phyloP scores from a whole-genome alignment of 2,797 vertebrate genomes.

The Acanthopagrus latus region DNA sequence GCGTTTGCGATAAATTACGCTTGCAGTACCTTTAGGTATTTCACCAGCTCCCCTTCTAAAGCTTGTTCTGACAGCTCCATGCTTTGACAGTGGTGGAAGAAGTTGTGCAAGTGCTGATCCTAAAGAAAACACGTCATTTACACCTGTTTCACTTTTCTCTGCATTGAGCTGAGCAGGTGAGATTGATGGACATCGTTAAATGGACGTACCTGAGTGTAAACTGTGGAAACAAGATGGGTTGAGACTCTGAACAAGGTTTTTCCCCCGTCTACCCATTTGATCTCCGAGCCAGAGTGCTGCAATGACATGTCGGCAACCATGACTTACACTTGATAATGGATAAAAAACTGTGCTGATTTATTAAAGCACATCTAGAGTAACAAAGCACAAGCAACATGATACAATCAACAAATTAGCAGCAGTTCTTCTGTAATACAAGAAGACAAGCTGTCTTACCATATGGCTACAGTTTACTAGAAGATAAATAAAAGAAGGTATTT shows the following conservation, averaged over 20 bases:
- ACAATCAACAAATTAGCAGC: background rate
- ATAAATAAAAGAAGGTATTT: background rate
- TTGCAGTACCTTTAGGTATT: constrained; percentile 95
- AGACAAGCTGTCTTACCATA: constrained; percentile 3
- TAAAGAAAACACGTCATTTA: constrained; percentile 59
- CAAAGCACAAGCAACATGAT: background rate
- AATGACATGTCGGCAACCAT: constrained; percentile 32
- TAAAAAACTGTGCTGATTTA: background rate
- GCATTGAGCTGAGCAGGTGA: background rate
- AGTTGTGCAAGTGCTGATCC: constrained; percentile 99
- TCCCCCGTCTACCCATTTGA: constrained; percentile 98
- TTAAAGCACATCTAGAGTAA: background rate
- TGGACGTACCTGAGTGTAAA: constrained; percentile 93
- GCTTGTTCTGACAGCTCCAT: constrained; percentile 90
- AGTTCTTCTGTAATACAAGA: background rate
- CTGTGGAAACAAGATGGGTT: constrained; percentile 95
- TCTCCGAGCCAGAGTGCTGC: constrained; percentile 92
- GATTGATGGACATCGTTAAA: background rate
- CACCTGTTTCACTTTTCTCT: background rate
- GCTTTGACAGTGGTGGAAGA: constrained; percentile 96
- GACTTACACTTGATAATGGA: background rate
- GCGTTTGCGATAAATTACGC: background rate
- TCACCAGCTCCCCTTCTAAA: constrained; percentile 93
- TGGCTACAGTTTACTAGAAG: background rate
- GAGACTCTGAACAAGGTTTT: constrained; percentile 93